Conservation (phyloP, 1,140 invertebrate genomes). For the Scylla paramamosain region DNA sequence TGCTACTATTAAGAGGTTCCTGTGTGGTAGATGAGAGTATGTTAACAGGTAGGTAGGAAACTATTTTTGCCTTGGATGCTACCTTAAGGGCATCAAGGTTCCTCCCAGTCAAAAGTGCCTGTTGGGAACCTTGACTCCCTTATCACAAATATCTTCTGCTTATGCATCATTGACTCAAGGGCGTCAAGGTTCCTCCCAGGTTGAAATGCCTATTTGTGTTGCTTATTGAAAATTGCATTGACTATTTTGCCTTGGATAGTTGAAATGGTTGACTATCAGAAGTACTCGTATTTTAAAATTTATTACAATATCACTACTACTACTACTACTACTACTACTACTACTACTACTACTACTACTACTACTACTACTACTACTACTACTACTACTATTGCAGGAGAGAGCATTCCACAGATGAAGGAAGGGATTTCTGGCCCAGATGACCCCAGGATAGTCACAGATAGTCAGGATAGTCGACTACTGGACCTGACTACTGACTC, state of each 20-base stretch:
- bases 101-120: no score
- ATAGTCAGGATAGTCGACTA: constrained; percentile 44
- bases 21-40: constrained; percentile 99
- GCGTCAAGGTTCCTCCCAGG: no score
- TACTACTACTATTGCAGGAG: constrained; percentile 81
- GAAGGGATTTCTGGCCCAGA: constrained; percentile 90
- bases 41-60: constrained; percentile 88
- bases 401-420: constrained; percentile 99
- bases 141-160: no score
- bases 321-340: neutral
- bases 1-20: constrained; percentile 94
- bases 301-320: neutral
- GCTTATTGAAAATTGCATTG: no score
- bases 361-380: constrained; percentile 13
- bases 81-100: no score
- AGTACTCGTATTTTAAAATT: no score
- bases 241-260: no score
- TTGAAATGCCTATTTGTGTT: no score
- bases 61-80: neutral
- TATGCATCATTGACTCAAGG: neutral
- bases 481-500: constrained; percentile 94
- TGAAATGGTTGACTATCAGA: no score
- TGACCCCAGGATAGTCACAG: neutral
- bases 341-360: constrained; percentile 27
- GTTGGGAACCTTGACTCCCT: no score